Base-by-base conservation (phyloP, 2,113 vertebrate genomes). In the Salvator merianae region DNA sequence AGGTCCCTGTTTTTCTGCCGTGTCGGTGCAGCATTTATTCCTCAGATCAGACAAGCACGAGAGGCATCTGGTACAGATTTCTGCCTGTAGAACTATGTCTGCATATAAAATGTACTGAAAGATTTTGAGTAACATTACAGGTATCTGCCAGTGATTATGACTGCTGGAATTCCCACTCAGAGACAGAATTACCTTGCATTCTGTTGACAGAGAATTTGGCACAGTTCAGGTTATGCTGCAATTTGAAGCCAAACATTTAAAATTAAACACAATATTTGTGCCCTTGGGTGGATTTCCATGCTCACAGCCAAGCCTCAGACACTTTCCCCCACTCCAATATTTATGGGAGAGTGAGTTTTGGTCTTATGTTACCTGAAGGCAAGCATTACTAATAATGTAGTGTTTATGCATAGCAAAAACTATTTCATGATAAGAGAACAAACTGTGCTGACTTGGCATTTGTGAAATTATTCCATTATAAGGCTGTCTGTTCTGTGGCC, bases 11-110 rank as follows among this genome's bases (percentile, higher is more conserved):
- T 20, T 59, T 59, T 63, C 10, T 18, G 10, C 26, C 26, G 30
- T n/a, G 89, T 87, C 70, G 40, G 53, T 84, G 78, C 22, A 55
- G 53, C 53, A 3, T 34, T 87, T 53, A 63, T 87, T 68, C 6
- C 59, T 83, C 62, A 9, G 30, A 81, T 82, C 0, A 0, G 47
- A 16, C 8, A 36, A 0, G 2, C 3, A 28, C n/a, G 63, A 75
- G 77, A 81, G 13, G 7, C 20, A 66, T 1, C 0, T 0, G 75
- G 28, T n/a, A 70, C 32, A 81, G 30, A 8, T 20, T 28, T 65
- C 62, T 36, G 18, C 28, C 59, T 18, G 47, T 24, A 40, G 13
- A 14, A 18, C 87, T 88, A 87, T 71, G 53, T 70, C 47, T 85
- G 34, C 22, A 3, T 65, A 71, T 30, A 4, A 43, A 59, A 38